Evolutionary conservation across 2,113 vertebrate genomes (phyloP), one percentile per base, ranked within the genome.

Genomic region (Varanus salvator): DNA sequence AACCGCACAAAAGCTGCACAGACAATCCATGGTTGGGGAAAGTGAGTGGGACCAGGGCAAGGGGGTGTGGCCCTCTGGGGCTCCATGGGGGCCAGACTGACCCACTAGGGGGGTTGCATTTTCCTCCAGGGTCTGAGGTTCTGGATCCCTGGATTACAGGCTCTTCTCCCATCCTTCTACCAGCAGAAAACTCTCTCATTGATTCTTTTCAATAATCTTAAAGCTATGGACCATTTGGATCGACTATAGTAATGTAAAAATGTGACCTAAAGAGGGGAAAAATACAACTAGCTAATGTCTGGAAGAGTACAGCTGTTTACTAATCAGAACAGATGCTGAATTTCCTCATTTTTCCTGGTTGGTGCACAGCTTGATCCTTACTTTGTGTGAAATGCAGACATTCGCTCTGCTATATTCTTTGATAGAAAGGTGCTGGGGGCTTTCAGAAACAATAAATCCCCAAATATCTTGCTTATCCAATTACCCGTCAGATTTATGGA

Each of bases 261-360:
- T 12, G 48, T 80, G 78, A 17, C 64, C 31, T 44, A 17, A n/a
- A 84, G 6, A 29, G 14, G 31, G 7, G 44, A 4, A 8, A 52
- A 77, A 80, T 68, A 54, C 5, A 8, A 52, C 31, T 50, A 84
- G 60, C 66, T 78, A 69, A 84, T 69, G 50, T 44, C 44, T 89
- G 48, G 23, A 85, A 66, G 64, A 85, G n/a, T 54, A 64, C 82
- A 89, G 64, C 60, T 85, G 72, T 69, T 19, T n/a, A 38, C 44
- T 69, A 85, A 69, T 66, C 54, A 38, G 76, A 87, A 66, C 86
- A 87, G 86, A 71, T 87, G 86, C 66, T 87, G 48, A 57, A 71
- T 89, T 52, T 50, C 50, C 15, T 34, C 25, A 74, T 88, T 72
- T 82, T 78, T 7, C 27, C 57, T 77, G 17, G 78, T n/a, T 80